Evolutionary conservation across 2,888 invertebrate genomes (phyloP), one percentile per base, ranked within the genome.

Genomic region (Ophion costatus): DNA sequence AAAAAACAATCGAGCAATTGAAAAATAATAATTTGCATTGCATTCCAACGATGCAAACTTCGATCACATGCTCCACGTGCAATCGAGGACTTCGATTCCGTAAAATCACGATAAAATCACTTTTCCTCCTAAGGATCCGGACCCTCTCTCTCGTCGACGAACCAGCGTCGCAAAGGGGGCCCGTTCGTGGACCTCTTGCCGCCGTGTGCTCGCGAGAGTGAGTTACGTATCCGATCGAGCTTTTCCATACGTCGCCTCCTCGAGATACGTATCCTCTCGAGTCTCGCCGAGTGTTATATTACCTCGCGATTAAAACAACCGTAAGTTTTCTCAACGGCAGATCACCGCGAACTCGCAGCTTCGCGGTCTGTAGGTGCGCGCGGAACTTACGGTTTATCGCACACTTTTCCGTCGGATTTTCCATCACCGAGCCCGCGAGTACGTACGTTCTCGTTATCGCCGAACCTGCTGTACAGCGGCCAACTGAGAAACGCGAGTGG

Each of bases 121-220:
- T 84, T 86, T 80, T 86, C 84, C 84, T 86, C 80, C 77, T 80
- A 78, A 64, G 77, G 86, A 83, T 57, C 61, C 61, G 76, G 42
- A 56, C 9, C 7, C 38, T 38, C 38, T 57, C 82, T 71, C 67
- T 67, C 59, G 73, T 82, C 84, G 82, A 84, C 71, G 51, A 17
- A 2, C 4, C 71, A 17, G 11, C 14, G 33, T n/a, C 20, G 29
- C 17, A 57, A 57, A 45, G 14, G 42, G 29, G 51, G 66, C 51
- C 66, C 63, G 59, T 63, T n/a, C 22, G 22, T 22, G 24, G 45
- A 45, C 20, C 29, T 63, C n/a, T 42, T 63, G 74, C 29, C n/a
- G 51, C 59, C 42, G 42, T 22, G 51, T 61, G 61, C 33, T 69
- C 59, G 51, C 2, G 17, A 4, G 11, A 5, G 61, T 67, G 73